These are phyloP conservation scores for Sternarchorhynchus goeldii DNA, from an alignment of 2,797 vertebrate genomes.

Conservation along the genomic window DNA sequence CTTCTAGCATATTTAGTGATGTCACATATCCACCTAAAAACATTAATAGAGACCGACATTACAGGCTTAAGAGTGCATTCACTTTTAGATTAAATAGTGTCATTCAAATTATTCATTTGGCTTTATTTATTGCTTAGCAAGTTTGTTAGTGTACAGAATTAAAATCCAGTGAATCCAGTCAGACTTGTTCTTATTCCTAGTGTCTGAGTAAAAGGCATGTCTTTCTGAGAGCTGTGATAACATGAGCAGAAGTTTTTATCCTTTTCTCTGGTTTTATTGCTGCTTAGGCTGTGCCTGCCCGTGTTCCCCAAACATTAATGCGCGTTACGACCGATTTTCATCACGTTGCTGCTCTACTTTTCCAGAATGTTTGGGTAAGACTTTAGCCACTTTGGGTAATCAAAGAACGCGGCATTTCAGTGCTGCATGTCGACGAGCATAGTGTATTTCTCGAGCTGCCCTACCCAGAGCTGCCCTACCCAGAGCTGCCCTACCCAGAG, in stretches of 20 bases:
- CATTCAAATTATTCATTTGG: neutral
- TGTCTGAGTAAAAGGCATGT: neutral
- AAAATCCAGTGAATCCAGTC: neutral
- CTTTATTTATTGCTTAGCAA: neutral
- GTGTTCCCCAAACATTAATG: neutral
- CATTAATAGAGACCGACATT: neutral
- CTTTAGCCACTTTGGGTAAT: slow-evolving; percentile 38
- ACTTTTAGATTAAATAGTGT: neutral
- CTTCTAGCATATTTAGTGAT: slow-evolving; percentile 1
- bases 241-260: neutral
- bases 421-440: slow-evolving; percentile 14
- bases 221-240: slow-evolving; percentile 6
- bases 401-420: slow-evolving; percentile 36
- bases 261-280: slow-evolving; percentile 10
- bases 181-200: neutral
- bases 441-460: slow-evolving; percentile 21
- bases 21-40: neutral
- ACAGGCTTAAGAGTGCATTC: neutral
- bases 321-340: slow-evolving; percentile 17
- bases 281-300: neutral
- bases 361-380: slow-evolving; percentile 28
- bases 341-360: slow-evolving; percentile 27
- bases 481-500: too few relatives aligned
- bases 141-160: neutral
- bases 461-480: too few relatives aligned